Percentiles rank a stretch among this genome's conserved stretches.
phyloP scores from a whole-genome alignment of 30 jellyfish, hydroid and myxozoan genomes.

The Pelagia noctiluca region DNA sequence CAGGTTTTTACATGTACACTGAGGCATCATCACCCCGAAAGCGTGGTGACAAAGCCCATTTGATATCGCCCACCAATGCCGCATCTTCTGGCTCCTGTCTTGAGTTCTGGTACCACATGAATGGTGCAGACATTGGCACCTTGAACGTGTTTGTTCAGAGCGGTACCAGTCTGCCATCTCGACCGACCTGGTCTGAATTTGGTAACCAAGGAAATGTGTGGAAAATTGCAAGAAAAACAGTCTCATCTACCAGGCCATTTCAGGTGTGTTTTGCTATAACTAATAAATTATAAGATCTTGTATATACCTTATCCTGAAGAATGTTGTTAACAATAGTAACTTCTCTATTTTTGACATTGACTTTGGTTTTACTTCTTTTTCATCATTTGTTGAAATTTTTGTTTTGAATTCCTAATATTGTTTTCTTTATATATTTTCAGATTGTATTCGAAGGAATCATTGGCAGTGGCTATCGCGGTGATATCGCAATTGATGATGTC shows the following conservation, averaged over 20 bases:
- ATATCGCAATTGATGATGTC: conserved; percentile 93
- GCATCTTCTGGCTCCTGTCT: conserved; percentile 82
- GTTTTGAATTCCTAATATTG: not conserved
- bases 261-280: conserved; percentile 82
- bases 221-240: conserved; percentile 80
- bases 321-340: no score
- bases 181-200: conserved; percentile 88
- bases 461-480: conserved; percentile 92
- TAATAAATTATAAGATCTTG: no score
- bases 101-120: conserved; percentile 93
- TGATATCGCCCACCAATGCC: conserved; percentile 75
- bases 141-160: conserved; percentile 57
- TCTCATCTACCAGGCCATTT: conserved; percentile 66
- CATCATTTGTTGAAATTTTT: not conserved
- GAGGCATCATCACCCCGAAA: conserved; percentile 90
- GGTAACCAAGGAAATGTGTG: conserved; percentile 92
- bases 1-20: conserved; percentile 92
- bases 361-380: not conserved
- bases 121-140: conserved; percentile 76
- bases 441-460: conserved; percentile 87
- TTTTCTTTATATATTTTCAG: conserved; percentile 28
- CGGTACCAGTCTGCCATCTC: conserved; percentile 49
- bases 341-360: no score
- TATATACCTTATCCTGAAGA: no score
- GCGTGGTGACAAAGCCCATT: conserved; percentile 89